Base-by-base conservation (phyloP, 1,140 invertebrate genomes). In the Drosophila punjabiensis region DNA sequence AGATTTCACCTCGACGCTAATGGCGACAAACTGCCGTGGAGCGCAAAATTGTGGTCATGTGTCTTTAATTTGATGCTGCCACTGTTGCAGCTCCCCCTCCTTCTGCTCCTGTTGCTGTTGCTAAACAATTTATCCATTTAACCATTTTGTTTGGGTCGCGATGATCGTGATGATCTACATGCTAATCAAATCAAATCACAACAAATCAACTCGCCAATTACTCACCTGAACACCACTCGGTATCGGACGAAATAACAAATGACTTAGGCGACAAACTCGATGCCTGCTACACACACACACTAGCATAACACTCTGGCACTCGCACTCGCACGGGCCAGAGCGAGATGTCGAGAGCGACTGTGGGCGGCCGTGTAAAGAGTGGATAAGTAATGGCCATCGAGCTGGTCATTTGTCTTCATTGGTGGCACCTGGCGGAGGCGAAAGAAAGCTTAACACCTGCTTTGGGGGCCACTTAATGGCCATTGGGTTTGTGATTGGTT, bases 331-430 rank as follows among this genome's bases (percentile, higher is more conserved):
- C 16, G 39, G 37, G 11, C 30, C 28, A 79, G 35, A 67, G 43
- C 33, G 77, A 76, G 81, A 79, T 58, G 55, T 53, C 77, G 18
- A 56, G 56, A 35, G n/a, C 39, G 45, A 14, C 37, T 47, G 58
- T 64, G 32, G 52, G 74, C 53, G 70, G 64, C 55, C 59, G 79
- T 66, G 76, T 76, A 64, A 73, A 91, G 66, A 88, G 79, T 67
- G 79, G 84, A 86, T 90, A 92, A 92, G 92, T 92, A 92, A 92
- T 92, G 88, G 85, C 81, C 82, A 82, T 73, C 79, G 73, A 81
- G 79, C 61, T 79, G 85, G 79, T 78, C 85, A 92, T 92, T 92
- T 92, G 91, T 92, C 91, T 92, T 92, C 80, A 92, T 92, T 92
- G 85, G 77, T 75, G 56, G 71, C 71, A 75, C 69, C 32, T 30